Evolutionary conservation across 2,797 vertebrate species (phyloP).

Genomic region (Pampus argenteus): DNA sequence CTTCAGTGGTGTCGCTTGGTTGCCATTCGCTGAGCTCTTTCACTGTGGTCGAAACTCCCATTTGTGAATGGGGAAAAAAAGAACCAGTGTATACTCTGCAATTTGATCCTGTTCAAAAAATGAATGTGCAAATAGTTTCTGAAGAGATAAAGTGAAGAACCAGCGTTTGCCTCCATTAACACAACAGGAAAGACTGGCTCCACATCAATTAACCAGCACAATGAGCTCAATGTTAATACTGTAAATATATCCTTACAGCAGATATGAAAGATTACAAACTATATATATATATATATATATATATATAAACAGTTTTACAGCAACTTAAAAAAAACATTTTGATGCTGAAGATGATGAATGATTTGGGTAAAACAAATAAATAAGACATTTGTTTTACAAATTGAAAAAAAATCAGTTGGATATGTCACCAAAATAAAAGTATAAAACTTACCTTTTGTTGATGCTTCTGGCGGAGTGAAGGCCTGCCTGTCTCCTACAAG

Average conservation of each 20-base stretch:
- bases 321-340: too few species aligned
- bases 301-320: too few species aligned
- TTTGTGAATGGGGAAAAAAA: slow-evolving; percentile 5
- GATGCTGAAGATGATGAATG: neutral
- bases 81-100: neutral
- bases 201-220: slow-evolving; percentile 56
- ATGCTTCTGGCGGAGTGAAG: slow-evolving; percentile 29
- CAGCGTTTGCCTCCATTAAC: slow-evolving; percentile 12
- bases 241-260: neutral
- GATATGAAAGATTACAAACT: neutral
- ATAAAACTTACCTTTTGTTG: slow-evolving; percentile 61
- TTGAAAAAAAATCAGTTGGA: neutral
- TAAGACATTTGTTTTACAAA: neutral
- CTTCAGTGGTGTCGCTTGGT: neutral
- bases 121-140: slow-evolving; percentile 48
- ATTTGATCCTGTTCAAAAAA: slow-evolving; percentile 34
- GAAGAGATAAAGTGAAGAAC: slow-evolving; percentile 33
- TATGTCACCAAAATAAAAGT: neutral
- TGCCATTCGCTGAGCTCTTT: neutral
- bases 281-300: too few species aligned
- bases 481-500: slow-evolving; percentile 46
- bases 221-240: slow-evolving; percentile 38
- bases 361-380: slow-evolving; percentile 3
- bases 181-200: slow-evolving; percentile 76
- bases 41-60: slow-evolving; percentile 6